Evolutionary conservation across 37 sponge, comb jelly and placozoan species (phyloP).

Genomic region (Amphimedon queenslandica): DNA sequence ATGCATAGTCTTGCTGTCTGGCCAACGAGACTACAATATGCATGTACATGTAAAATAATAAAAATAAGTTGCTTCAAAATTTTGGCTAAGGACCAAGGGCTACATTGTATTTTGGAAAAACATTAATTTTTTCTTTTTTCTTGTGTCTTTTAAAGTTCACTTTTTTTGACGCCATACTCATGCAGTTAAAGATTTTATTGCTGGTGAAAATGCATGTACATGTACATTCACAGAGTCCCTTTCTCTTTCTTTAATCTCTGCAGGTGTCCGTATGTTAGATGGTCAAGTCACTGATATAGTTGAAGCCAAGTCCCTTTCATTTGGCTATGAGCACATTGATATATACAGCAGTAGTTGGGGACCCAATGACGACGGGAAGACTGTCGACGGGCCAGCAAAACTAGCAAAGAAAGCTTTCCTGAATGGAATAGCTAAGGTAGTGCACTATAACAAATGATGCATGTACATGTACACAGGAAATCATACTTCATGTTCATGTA

Average conservation of each 20-base stretch:
- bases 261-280: constrained; percentile 97
- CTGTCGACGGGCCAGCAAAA: constrained; percentile 95
- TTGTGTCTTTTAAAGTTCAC: background rate
- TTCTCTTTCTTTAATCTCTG: background rate
- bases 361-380: constrained; percentile 93
- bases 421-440: constrained; percentile 65
- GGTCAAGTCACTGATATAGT: constrained; percentile 93
- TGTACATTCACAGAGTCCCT: background rate
- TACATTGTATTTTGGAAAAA: background rate
- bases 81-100: too few relatives aligned
- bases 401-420: constrained; percentile 76
- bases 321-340: constrained; percentile 83
- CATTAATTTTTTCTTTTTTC: background rate
- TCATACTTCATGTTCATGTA: too few relatives aligned
- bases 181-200: too few relatives aligned
- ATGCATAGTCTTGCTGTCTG: too few relatives aligned
- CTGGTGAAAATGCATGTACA: too few relatives aligned
- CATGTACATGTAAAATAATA: too few relatives aligned
- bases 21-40: too few relatives aligned
- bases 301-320: constrained; percentile 86
- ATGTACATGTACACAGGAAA: too few relatives aligned
- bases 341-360: constrained; percentile 99
- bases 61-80: too few relatives aligned
- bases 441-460: too few relatives aligned
- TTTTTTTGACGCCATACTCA: too few relatives aligned